Evolutionary conservation across 2,797 vertebrate species (phyloP), one percentile per base, ranked within the genome.

Genomic region (Syndactyla subalaris): DNA sequence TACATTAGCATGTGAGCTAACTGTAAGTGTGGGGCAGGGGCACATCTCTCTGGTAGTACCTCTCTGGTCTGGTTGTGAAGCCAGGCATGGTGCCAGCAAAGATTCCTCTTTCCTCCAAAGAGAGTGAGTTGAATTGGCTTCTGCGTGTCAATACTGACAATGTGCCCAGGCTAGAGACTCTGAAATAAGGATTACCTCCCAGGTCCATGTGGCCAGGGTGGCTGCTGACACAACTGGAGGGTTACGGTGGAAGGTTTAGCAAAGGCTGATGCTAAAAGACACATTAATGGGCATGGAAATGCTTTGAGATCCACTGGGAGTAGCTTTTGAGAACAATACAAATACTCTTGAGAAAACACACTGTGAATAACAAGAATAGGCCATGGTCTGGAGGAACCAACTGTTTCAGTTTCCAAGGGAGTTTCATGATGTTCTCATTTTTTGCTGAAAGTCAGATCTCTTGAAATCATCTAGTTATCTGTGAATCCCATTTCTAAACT

Each of bases 31-130:
- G 38, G 20, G 72, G 7, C 6, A 63, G 4, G 38, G 48, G 8
- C 34, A 65, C 7, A 4, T 49, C 48, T 65, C 55, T 75, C 30
- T 72, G 26, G 14, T 30, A n/a, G 6, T 54, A n/a, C 14, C 49
- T 14, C 26, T 36, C 8, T 45, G 32, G 15, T 59, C 66, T 7
- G 3, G 6, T 17, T 61, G 38, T 62, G 22, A 68, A 74, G 32
- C 0, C 2, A 85, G 46, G 23, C 18, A 8, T 0, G 0, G 30
- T 41, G 51, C 9, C 2, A 7, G n/a, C 32, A 67, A 66, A 43
- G 14, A 30, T 45, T 73, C 15, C 45, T 78, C 17, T 8, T 49
- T 85, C 30, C 26, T 67, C 52, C 3, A 3, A 36, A 55, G 21
- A 71, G 19, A 0, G 1, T 0, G 3, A 77, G 16, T 7, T 55